These are phyloP conservation scores for Aphodius granarius DNA, from an alignment of 2,888 invertebrate species.

Conservation along the genomic window DNA sequence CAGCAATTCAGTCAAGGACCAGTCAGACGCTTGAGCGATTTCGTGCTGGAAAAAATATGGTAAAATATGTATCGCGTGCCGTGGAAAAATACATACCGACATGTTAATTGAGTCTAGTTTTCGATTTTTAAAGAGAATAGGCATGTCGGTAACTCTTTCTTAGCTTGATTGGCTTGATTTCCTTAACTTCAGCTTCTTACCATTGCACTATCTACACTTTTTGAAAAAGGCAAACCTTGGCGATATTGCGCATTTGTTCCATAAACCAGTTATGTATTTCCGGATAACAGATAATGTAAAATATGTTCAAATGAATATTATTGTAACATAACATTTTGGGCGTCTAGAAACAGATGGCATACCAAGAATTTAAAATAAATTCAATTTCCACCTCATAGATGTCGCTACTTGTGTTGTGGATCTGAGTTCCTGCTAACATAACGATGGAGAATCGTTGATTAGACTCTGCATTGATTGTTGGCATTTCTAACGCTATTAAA, in stretches of 20 bases:
- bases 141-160: not conserved
- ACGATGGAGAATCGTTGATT: too few relatives aligned
- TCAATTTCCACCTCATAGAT: too few relatives aligned
- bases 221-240: not conserved
- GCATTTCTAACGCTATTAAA: too few relatives aligned
- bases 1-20: slow-evolving; percentile 20
- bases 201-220: not conserved
- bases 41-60: not conserved
- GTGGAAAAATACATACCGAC: not conserved
- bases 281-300: not conserved
- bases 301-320: too few relatives aligned
- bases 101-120: not conserved
- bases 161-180: not conserved
- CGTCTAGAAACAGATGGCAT: too few relatives aligned
- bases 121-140: not conserved
- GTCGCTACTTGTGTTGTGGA: too few relatives aligned
- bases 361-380: too few relatives aligned
- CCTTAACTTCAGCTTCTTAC: not conserved
- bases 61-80: not conserved
- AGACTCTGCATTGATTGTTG: too few relatives aligned
- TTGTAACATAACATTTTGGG: too few relatives aligned
- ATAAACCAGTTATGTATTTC: not conserved
- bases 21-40: not conserved
- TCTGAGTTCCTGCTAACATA: too few relatives aligned
- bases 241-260: not conserved